Evolutionary conservation across 2,113 vertebrate species (phyloP).

Genomic region (Salvelinus namaycush): DNA sequence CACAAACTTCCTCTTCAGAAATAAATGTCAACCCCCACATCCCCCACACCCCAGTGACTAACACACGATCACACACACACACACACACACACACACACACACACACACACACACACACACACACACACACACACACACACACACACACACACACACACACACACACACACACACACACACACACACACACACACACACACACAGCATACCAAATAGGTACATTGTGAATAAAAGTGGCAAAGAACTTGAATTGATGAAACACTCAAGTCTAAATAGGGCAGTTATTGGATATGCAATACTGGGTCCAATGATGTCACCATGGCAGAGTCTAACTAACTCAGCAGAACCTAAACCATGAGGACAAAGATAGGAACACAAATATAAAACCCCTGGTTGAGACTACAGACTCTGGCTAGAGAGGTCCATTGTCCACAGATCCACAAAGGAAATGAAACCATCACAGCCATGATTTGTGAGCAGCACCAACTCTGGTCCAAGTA

Average conservation of each 20-base stretch:
- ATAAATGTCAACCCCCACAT: slow-evolving; percentile 77
- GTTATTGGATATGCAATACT: slow-evolving; percentile 39
- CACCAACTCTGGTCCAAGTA: slow-evolving; percentile 34
- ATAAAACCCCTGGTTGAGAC: too few relatives aligned
- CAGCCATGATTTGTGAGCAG: slow-evolving; percentile 19
- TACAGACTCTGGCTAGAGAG: background rate
- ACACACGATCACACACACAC: slow-evolving; percentile 9
- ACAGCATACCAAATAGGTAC: background rate
- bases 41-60: slow-evolving; percentile 33
- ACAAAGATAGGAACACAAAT: background rate
- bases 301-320: background rate
- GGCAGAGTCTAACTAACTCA: too few relatives aligned
- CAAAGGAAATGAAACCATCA: slow-evolving; percentile 39
- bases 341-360: background rate
- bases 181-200: too few relatives aligned
- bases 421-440: slow-evolving; percentile 22
- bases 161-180: too few relatives aligned
- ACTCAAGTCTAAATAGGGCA: slow-evolving; percentile 35
- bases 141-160: background rate
- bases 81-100: too few relatives aligned
- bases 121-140: too few relatives aligned
- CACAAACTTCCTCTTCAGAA: slow-evolving; percentile 89
- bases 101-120: too few relatives aligned
- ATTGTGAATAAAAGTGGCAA: slow-evolving; percentile 8
- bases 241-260: background rate